Conservation (phyloP, 1,140 invertebrate genomes). For the Platorchestia sp. region DNA sequence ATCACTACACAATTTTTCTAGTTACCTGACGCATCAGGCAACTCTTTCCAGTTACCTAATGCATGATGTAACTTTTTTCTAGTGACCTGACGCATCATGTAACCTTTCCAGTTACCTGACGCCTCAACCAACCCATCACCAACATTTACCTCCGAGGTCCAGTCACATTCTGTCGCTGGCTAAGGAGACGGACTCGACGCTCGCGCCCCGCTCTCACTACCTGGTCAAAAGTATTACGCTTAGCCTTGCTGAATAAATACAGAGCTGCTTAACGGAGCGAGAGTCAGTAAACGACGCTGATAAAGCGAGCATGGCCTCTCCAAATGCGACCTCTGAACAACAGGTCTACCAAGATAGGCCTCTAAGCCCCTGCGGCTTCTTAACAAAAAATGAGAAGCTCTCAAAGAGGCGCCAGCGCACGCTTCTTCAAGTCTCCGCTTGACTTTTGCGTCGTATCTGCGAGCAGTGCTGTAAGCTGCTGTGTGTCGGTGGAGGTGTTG, state of each 20-base stretch:
- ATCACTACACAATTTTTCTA: too few species aligned
- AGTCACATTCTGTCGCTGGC: not conserved
- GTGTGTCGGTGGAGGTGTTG: not conserved
- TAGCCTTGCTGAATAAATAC: conserved; percentile 40
- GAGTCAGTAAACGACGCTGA: conserved; percentile 28
- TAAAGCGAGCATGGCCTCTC: not conserved
- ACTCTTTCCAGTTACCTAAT: too few species aligned
- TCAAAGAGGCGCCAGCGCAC: not conserved
- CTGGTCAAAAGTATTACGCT: conserved; percentile 32
- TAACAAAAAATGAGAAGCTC: not conserved
- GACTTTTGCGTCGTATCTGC: not conserved
- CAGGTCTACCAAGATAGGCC: not conserved
- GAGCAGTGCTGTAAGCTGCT: not conserved
- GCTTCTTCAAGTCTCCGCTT: not conserved
- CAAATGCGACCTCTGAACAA: conserved; percentile 30
- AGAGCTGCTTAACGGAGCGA: conserved; percentile 33
- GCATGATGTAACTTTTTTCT: too few species aligned
- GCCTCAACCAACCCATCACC: not conserved
- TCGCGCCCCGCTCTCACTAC: not conserved
- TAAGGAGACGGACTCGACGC: not conserved
- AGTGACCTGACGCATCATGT: too few species aligned
- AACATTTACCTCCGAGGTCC: not conserved
- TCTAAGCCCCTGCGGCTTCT: conserved; percentile 4
- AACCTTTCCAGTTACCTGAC: not conserved
- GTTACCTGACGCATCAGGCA: too few species aligned